phyloP scores from a whole-genome alignment of 1,140 invertebrate genomes.

The Megalonaias nervosa region DNA sequence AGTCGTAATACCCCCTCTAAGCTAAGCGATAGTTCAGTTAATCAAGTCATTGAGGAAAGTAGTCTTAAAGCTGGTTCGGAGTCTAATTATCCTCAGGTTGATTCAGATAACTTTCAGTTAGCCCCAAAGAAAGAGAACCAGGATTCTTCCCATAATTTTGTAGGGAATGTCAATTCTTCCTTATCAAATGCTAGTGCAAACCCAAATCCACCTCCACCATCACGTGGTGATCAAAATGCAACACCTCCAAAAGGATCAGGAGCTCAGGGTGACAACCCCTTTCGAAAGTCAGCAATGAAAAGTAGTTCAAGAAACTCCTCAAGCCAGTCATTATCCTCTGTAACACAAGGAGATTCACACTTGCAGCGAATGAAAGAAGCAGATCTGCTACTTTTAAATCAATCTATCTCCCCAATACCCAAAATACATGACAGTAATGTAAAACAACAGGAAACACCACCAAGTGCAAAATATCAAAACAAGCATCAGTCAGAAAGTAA shows the following conservation, averaged over 20 bases:
- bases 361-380: slow-evolving; percentile 16
- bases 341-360: slow-evolving; percentile 5
- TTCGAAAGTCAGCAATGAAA: slow-evolving; percentile 33
- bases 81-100: neutral
- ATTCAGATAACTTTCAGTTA: neutral
- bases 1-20: slow-evolving; percentile 22
- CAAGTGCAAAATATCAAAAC: slow-evolving; percentile 1
- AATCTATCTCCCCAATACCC: slow-evolving; percentile 27
- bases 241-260: slow-evolving; percentile 18
- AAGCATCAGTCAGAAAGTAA: neutral
- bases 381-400: slow-evolving; percentile 25
- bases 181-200: neutral
- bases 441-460: neutral
- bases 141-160: slow-evolving; percentile 8
- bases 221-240: slow-evolving; percentile 17
- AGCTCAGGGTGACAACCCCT: slow-evolving; percentile 38
- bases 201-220: slow-evolving; percentile 5
- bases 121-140: slow-evolving; percentile 9
- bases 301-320: neutral
- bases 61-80: neutral
- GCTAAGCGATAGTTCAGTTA: slow-evolving; percentile 6
- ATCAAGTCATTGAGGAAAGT: neutral
- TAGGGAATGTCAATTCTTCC: neutral
- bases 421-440: slow-evolving; percentile 2
- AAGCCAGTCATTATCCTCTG: neutral